These are phyloP conservation scores for Muschampia plurimacula DNA, from an alignment of 2,888 invertebrate genomes.

Conservation along the genomic window DNA sequence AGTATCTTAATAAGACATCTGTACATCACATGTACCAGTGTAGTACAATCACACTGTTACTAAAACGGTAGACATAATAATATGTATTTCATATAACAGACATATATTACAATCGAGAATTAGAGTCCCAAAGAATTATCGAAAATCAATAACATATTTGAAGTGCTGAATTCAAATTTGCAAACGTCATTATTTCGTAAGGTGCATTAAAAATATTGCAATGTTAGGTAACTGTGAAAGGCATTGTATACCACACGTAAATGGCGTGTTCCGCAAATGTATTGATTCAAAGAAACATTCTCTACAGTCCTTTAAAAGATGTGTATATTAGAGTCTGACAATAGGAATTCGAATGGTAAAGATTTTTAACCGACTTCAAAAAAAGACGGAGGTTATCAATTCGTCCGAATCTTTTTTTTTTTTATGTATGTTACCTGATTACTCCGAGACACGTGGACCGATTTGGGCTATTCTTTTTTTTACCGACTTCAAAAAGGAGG, in stretches of 20 bases:
- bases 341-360: too few species aligned
- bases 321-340: background rate
- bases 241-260: background rate
- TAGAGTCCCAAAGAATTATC: background rate
- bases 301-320: background rate
- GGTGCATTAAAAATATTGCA: slow-evolving; percentile 6
- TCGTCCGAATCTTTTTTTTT: too few species aligned
- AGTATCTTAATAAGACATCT: too few species aligned
- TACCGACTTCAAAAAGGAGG: too few species aligned
- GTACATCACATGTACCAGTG: too few species aligned
- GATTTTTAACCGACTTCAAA: too few species aligned
- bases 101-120: background rate
- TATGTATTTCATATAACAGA: background rate
- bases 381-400: too few species aligned
- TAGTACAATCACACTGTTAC: too few species aligned
- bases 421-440: too few species aligned
- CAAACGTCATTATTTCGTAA: slow-evolving; percentile 7
- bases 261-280: background rate
- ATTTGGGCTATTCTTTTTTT: too few species aligned
- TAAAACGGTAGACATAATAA: background rate
- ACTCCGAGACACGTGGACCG: too few species aligned
- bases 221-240: slow-evolving; percentile 8
- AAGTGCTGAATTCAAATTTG: background rate
- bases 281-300: background rate
- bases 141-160: background rate